Evolutionary conservation across 2,888 invertebrate genomes (phyloP).

Genomic region (Lepidochrysops patricia): DNA sequence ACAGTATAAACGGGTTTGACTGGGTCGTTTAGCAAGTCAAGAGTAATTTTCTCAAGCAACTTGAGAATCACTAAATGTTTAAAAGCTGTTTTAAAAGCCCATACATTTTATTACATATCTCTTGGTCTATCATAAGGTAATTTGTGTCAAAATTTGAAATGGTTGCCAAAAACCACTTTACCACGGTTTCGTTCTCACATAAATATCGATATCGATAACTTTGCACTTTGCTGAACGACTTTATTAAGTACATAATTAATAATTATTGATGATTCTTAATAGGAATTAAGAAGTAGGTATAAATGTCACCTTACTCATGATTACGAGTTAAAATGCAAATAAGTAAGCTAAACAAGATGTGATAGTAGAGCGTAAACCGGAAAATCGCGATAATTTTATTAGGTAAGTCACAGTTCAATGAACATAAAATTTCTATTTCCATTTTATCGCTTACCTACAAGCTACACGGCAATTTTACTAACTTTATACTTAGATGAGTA

Average conservation of each 20-base stretch:
- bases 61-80: background rate
- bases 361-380: background rate
- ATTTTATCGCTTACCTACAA: slow-evolving; percentile 6
- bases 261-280: no score
- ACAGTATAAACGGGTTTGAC: background rate
- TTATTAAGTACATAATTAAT: no score
- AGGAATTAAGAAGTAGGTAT: background rate
- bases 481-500: background rate
- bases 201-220: background rate
- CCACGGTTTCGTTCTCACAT: background rate
- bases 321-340: background rate
- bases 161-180: background rate
- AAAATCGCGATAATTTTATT: slow-evolving; percentile 13
- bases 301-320: background rate
- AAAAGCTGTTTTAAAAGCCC: background rate
- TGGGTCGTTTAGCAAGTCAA: background rate
- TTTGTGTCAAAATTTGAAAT: background rate
- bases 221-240: background rate
- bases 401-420: slow-evolving; percentile 7
- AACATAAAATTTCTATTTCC: slow-evolving; percentile 9
- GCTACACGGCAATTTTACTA: background rate
- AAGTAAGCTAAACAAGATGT: background rate
- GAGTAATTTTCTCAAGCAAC: background rate
- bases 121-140: background rate
- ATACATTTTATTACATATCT: background rate